Evolutionary conservation across 2,113 vertebrate genomes (phyloP).

Genomic region (Notiomystis cincta): DNA sequence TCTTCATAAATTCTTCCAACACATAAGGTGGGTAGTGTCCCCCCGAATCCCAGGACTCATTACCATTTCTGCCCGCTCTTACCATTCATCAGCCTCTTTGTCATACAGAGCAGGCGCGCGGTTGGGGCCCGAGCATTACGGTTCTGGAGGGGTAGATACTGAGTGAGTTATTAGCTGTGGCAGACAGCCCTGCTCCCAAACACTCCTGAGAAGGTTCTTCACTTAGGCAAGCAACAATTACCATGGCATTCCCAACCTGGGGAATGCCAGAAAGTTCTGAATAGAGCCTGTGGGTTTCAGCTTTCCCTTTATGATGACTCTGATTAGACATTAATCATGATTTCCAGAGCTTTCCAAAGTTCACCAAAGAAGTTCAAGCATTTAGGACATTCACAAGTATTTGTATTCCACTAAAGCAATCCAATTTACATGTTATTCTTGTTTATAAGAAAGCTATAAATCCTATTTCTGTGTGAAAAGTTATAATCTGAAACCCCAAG

Average conservation of each 20-base stretch:
- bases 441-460: not conserved
- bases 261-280: constrained; percentile 41
- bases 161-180: constrained; percentile 77
- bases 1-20: constrained; percentile 82
- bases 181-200: constrained; percentile 72
- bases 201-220: constrained; percentile 65
- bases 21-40: constrained; percentile 69
- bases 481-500: not conserved
- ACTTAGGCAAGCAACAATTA: constrained; percentile 63
- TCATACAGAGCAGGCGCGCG: constrained; percentile 51
- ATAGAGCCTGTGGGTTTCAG: not conserved
- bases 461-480: not conserved
- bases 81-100: constrained; percentile 72
- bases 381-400: constrained; percentile 16
- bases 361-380: constrained; percentile 55
- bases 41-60: constrained; percentile 69
- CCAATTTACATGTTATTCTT: not conserved
- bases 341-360: constrained; percentile 62
- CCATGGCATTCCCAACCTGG: constrained; percentile 46
- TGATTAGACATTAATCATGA: constrained; percentile 63
- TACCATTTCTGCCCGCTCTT: constrained; percentile 58
- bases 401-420: not conserved
- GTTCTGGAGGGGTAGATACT: constrained; percentile 71
- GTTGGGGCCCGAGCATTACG: constrained; percentile 57
- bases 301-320: constrained; percentile 15